Base-by-base conservation (phyloP, 2,113 vertebrate species). In the Cettia cetti region DNA sequence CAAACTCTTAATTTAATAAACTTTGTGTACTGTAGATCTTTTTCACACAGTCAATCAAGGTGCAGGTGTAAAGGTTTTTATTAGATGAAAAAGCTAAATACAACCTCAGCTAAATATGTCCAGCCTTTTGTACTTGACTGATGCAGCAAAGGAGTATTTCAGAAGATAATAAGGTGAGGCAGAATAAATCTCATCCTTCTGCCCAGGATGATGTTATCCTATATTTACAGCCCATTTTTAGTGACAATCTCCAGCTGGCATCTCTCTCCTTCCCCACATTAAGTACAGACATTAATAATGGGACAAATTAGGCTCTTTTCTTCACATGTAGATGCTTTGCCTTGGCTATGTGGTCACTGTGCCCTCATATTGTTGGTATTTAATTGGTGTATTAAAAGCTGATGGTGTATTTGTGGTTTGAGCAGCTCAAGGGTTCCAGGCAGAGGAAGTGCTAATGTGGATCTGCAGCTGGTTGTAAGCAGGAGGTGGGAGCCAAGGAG, bases 341-440 rank as follows among this genome's bases (percentile, higher is more conserved):
- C n/a, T 83, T 47, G 60, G 59, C 18, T 44, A 0, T 49, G 56
- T 49, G 77, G 89, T 87, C 65, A 33, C 40, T 45, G 40, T 21
- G 35, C 35, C n/a, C 57, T 91, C 18, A 2, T 16, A 3, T 37
- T 59, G 40, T 45, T 52, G 49, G 37, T 52, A 68, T 72, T 92
- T 94, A 94, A 94, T 72, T 87, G 77, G 18, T 61, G 15, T 72
- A 57, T 94, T 89, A 89, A 94, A 92, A 95, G 86, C 70, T 71
- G 23, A 1, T 20, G n/a, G 23, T 71, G 82, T 60, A 13, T 28
- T 33, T 91, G 86, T 72, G 91, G 77, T 68, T 77, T 89, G 89
- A 53, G 86, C 57, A 84, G 86, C 50, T 92, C 30, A 22, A 17
- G 78, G 70, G 24, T 74, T 81, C 27, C 39, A 71, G 64, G 83